Percentiles rank a stretch among this genome's conserved stretches.
Evolutionary conservation across 2,113 vertebrate genomes (phyloP).

Genomic region (Isurus oxyrinchus): DNA sequence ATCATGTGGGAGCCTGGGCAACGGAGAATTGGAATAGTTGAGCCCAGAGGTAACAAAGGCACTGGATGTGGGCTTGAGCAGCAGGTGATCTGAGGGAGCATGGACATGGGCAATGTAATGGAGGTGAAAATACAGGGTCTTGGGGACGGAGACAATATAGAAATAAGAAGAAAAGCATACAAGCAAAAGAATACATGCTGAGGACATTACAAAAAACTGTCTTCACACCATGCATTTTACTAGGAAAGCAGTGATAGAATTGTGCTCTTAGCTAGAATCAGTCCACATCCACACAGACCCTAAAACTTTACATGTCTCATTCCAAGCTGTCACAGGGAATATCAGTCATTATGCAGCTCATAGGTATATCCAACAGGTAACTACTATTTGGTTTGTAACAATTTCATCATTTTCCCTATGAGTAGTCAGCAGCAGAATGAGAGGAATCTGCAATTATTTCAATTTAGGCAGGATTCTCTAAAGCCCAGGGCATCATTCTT

Average conservation of each 20-base stretch:
- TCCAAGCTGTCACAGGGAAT: background rate
- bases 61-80: background rate
- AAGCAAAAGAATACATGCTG: background rate
- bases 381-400: background rate
- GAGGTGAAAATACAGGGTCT: background rate
- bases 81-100: background rate
- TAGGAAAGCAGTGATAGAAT: background rate
- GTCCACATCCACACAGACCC: background rate
- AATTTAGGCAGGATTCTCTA: background rate
- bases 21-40: too few relatives aligned
- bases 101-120: background rate
- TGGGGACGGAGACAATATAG: background rate
- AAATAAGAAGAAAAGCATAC: background rate
- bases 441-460: background rate
- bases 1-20: too few relatives aligned
- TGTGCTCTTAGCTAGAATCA: background rate
- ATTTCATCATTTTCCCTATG: background rate
- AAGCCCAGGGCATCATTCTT: background rate
- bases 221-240: background rate
- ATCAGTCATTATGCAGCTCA: background rate
- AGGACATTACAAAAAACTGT: background rate
- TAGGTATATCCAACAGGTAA: background rate
- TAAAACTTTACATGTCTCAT: background rate
- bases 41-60: too few relatives aligned
- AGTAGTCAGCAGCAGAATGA: background rate